Percentiles rank a stretch among this genome's conserved stretches.
Evolutionary conservation across 2,888 invertebrate genomes (phyloP).

Genomic region (Tortrix viridana): DNA sequence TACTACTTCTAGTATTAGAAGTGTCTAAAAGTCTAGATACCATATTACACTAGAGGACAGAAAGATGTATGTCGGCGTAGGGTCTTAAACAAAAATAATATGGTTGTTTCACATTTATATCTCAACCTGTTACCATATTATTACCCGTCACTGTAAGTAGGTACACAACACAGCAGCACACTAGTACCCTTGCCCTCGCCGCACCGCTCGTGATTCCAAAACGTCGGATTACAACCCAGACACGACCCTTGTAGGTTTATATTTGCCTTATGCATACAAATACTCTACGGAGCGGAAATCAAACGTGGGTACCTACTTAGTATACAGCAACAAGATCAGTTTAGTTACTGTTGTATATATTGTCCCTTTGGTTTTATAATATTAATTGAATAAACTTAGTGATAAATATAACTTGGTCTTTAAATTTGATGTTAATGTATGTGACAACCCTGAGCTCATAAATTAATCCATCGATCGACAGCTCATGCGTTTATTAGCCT

Average conservation of each 20-base stretch:
- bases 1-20: too few species aligned
- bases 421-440: too few species aligned
- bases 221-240: conserved; percentile 32
- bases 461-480: conserved; percentile 63
- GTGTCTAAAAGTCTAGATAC: too few species aligned
- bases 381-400: not conserved
- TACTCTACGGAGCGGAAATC: conserved; percentile 18
- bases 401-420: too few species aligned
- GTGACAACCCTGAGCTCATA: conserved; percentile 56
- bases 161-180: not conserved
- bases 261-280: conserved; percentile 37
- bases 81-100: too few species aligned
- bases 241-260: conserved; percentile 33
- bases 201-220: conserved; percentile 16
- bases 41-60: too few species aligned
- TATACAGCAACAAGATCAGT: not conserved
- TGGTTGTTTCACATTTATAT: too few species aligned
- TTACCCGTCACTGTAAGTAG: too few species aligned
- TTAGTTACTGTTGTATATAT: not conserved
- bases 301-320: conserved; percentile 9
- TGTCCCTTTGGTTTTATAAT: not conserved
- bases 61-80: too few species aligned
- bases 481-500: conserved; percentile 61
- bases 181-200: conserved; percentile 8
- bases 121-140: too few species aligned